Conservation (phyloP, 2,113 vertebrate species). For the Chaetodon auriga region DNA sequence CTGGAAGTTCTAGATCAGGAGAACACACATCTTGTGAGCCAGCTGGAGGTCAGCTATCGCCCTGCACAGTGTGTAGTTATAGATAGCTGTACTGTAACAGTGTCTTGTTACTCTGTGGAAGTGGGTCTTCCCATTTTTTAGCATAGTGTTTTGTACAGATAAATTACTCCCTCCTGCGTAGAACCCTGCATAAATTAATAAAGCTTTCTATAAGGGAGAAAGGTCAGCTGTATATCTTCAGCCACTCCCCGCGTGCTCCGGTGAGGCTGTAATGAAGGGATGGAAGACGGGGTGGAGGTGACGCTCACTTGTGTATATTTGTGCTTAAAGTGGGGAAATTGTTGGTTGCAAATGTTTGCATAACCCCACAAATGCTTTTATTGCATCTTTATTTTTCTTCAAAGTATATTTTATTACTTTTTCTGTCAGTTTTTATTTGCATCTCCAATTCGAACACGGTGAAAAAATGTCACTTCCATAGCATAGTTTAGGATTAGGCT, state of each 20-base stretch:
- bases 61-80: not conserved
- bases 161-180: not conserved
- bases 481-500: not conserved
- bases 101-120: slow-evolving; percentile 7
- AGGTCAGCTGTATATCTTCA: slow-evolving; percentile 7
- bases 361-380: not conserved
- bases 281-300: not conserved
- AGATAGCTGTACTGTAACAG: not conserved
- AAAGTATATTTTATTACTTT: not conserved
- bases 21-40: slow-evolving; percentile 31
- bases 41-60: not conserved
- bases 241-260: slow-evolving; percentile 3
- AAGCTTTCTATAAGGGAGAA: slow-evolving; percentile 5
- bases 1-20: slow-evolving; percentile 81
- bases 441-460: not conserved
- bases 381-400: not conserved
- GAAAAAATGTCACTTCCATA: not conserved
- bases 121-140: not conserved
- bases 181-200: slow-evolving; percentile 24
- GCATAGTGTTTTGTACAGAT: not conserved
- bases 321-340: not conserved
- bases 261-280: slow-evolving; percentile 12
- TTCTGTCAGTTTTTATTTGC: not conserved
- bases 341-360: not conserved
- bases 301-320: not conserved